Percentiles rank a stretch among this genome's conserved stretches.
These are phyloP conservation scores for Sander vitreus DNA, from an alignment of 2,113 vertebrate genomes.

Conservation along the genomic window DNA sequence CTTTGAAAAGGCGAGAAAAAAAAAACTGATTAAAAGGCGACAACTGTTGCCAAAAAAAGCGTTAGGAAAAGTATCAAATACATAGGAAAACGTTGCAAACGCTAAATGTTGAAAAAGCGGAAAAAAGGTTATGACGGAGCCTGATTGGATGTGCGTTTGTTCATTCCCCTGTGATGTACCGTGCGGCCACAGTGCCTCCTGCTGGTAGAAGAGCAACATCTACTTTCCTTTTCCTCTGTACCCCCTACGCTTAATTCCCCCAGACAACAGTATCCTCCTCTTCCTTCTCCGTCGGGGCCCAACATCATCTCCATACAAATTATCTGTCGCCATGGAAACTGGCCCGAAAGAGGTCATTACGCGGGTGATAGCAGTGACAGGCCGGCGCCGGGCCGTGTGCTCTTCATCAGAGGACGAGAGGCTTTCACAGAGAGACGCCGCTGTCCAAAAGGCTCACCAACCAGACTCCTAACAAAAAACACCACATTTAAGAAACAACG, in stretches of 20 bases:
- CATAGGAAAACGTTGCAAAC: no score
- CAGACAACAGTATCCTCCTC: constrained; percentile 13
- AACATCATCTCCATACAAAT: constrained; percentile 70
- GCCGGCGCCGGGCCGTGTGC: constrained; percentile 47
- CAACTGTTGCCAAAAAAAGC: no score
- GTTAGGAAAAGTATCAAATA: no score
- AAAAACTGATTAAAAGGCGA: no score
- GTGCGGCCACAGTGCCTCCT: neutral
- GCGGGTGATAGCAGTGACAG: constrained; percentile 56
- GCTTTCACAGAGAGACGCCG: constrained; percentile 20
- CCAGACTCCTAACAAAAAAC: no score
- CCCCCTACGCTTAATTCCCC: neutral
- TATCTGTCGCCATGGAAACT: constrained; percentile 69
- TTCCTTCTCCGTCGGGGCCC: neutral
- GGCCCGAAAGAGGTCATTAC: constrained; percentile 67
- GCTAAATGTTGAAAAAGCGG: no score
- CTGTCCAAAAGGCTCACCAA: no score
- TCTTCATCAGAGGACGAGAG: constrained; percentile 64
- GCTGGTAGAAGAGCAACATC: neutral
- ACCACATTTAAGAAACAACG: no score
- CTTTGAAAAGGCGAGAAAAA: no score
- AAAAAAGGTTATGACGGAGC: no score
- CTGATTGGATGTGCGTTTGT: no score
- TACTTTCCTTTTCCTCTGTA: neutral
- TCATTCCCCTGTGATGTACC: no score